Percentiles rank a stretch among this genome's conserved stretches.
Evolutionary conservation across 2,797 vertebrate genomes (phyloP).

Genomic region (Parambassis ranga): DNA sequence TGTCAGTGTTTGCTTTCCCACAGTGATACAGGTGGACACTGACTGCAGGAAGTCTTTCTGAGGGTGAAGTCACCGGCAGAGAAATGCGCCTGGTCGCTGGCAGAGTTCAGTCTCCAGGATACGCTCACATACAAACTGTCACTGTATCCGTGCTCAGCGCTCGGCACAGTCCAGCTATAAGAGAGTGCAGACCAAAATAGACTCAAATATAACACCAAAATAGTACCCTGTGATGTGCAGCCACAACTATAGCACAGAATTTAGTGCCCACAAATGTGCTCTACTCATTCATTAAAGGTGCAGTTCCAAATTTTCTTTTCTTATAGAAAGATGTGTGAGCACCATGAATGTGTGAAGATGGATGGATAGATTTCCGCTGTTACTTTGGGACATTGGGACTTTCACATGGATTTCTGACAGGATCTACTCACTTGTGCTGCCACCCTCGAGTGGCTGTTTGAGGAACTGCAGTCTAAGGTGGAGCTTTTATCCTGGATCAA

Average conservation of each 20-base stretch:
- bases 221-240: neutral
- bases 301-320: neutral
- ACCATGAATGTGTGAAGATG: no score
- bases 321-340: neutral
- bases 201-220: neutral
- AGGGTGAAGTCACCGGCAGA: slow-evolving; percentile 35
- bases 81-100: slow-evolving; percentile 11
- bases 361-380: no score
- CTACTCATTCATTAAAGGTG: neutral
- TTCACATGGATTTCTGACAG: no score
- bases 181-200: slow-evolving; percentile 15
- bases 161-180: neutral
- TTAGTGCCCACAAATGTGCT: neutral
- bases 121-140: slow-evolving; percentile 47
- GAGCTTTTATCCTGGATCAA: no score
- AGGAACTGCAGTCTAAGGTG: no score
- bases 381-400: no score
- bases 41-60: slow-evolving; percentile 15
- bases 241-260: neutral
- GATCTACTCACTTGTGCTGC: no score
- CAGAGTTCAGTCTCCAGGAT: slow-evolving; percentile 54
- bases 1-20: slow-evolving; percentile 42
- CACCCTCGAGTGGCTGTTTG: no score
- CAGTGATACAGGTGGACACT: slow-evolving; percentile 4
- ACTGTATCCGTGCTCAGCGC: slow-evolving; percentile 5